Conservation (phyloP, 2,888 invertebrate species). For the Drosophila bunnanda region DNA sequence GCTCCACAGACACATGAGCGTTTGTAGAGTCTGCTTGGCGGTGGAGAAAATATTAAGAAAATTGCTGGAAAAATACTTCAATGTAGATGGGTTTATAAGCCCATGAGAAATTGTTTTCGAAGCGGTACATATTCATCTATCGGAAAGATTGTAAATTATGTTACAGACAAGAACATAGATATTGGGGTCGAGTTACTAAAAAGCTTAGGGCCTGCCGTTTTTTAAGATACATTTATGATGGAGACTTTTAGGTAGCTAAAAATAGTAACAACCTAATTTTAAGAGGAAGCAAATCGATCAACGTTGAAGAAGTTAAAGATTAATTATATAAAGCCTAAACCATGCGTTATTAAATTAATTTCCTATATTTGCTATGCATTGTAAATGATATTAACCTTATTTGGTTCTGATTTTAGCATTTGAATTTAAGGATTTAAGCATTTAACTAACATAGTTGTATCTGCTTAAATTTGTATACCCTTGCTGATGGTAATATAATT, state of each 20-base stretch:
- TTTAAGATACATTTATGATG: background rate
- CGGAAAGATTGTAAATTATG: slow-evolving; percentile 21
- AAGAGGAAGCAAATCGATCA: background rate
- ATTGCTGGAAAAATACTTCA: slow-evolving; percentile 36
- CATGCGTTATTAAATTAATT: too few relatives aligned
- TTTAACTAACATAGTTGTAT: too few relatives aligned
- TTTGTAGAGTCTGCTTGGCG: slow-evolving; percentile 13
- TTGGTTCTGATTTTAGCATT: background rate
- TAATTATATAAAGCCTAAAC: background rate
- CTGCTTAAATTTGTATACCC: too few relatives aligned
- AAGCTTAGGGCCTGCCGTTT: background rate
- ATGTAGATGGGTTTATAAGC: slow-evolving; percentile 2
- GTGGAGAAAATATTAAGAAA: slow-evolving; percentile 32
- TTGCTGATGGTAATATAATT: too few relatives aligned
- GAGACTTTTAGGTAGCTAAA: background rate
- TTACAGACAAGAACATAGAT: slow-evolving; percentile 3
- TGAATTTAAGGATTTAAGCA: too few relatives aligned
- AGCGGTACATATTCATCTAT: slow-evolving; percentile 28
- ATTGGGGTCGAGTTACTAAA: background rate
- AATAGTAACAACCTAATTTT: rapidly evolving
- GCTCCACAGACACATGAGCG: slow-evolving; percentile 1
- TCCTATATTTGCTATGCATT: background rate
- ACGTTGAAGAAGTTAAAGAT: too few relatives aligned
- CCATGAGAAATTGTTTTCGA: slow-evolving; percentile 31
- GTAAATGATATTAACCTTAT: background rate